Conservation (phyloP, 2,797 vertebrate genomes). For the Melanotaenia pygmaea region DNA sequence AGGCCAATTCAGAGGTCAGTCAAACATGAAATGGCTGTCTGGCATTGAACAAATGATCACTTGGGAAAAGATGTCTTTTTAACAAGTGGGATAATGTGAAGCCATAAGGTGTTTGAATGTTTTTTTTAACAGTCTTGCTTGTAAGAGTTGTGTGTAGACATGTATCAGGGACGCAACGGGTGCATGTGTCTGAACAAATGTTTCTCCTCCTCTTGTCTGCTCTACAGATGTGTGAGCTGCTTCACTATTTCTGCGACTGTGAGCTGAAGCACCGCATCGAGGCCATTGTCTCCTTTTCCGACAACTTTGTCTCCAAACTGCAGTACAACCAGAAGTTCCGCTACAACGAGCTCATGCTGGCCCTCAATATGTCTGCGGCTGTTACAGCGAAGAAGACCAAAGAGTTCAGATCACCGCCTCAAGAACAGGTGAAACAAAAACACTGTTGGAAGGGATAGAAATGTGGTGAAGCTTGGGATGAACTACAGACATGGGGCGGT, state of each 20-base stretch:
- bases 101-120: slow-evolving; percentile 22
- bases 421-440: slow-evolving; percentile 90
- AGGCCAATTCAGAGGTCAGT: slow-evolving; percentile 58
- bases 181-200: slow-evolving; percentile 9
- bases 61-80: slow-evolving; percentile 36
- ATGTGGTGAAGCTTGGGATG: background rate
- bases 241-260: slow-evolving; percentile 98
- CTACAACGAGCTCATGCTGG: slow-evolving; percentile 98
- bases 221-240: slow-evolving; percentile 95
- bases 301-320: slow-evolving; percentile 94
- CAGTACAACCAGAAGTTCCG: slow-evolving; percentile 98
- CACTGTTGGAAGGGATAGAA: background rate
- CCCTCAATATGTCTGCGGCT: slow-evolving; percentile 98
- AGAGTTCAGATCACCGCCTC: slow-evolving; percentile 98
- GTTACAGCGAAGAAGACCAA: slow-evolving; percentile 96
- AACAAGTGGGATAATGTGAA: slow-evolving; percentile 35
- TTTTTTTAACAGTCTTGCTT: slow-evolving; percentile 14
- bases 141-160: slow-evolving; percentile 10
- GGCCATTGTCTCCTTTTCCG: slow-evolving; percentile 96
- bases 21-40: slow-evolving; percentile 57
- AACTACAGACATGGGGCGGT: background rate
- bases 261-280: slow-evolving; percentile 97
- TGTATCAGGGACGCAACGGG: background rate
- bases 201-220: slow-evolving; percentile 31
- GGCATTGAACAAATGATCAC: slow-evolving; percentile 39